phyloP scores from a whole-genome alignment of 2,113 vertebrate species.

The Trachemys scripta region DNA sequence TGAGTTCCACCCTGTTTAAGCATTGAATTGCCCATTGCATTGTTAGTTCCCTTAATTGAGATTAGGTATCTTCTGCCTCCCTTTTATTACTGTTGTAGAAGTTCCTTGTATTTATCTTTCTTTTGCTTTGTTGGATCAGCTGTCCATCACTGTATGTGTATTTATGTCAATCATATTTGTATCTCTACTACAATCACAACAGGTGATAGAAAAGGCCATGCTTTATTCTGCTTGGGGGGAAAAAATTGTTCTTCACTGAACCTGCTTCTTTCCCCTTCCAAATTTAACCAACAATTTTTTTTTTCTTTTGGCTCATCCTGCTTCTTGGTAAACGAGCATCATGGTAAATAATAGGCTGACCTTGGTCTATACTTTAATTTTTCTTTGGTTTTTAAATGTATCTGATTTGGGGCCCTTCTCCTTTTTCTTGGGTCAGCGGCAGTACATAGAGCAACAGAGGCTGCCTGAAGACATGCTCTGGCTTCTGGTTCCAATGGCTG shows the following conservation, averaged over 20 bases:
- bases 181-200: neutral
- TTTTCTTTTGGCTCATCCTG: neutral
- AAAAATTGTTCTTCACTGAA: neutral
- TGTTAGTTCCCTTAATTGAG: neutral
- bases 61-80: neutral
- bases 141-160: neutral
- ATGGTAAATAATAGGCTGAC: neutral
- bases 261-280: neutral
- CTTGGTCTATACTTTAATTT: neutral
- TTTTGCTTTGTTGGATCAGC: neutral
- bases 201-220: neutral
- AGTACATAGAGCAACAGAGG: neutral
- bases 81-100: neutral
- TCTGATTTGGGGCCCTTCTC: neutral
- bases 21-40: neutral
- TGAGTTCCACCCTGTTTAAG: neutral
- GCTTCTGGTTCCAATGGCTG: neutral
- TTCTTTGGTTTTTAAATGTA: conserved; percentile 15
- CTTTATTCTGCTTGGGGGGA: neutral
- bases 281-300: neutral
- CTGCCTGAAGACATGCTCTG: neutral
- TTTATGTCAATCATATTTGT: neutral
- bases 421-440: neutral
- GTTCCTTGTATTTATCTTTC: neutral
- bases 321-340: neutral